Base-by-base conservation (phyloP, 2,113 vertebrate genomes). In the Suricata suricatta region DNA sequence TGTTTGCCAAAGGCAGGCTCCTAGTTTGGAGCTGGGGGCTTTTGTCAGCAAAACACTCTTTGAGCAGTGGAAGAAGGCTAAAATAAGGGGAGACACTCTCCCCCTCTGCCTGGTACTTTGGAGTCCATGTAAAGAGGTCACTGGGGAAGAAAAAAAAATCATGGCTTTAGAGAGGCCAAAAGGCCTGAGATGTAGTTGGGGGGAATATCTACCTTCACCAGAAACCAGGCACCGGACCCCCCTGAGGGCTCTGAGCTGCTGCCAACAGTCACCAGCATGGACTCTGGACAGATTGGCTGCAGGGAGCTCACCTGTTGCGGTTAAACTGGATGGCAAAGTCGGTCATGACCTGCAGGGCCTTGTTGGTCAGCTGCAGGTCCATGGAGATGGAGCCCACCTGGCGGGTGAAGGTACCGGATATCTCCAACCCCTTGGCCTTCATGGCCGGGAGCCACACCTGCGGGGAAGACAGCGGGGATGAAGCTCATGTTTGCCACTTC, bases 251-350 rank as follows among this genome's bases (percentile, higher is more conserved):
- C 38, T n/a, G 0, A 0, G 64, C 4, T 0, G 0, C 31, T 33
- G 25, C 72, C 71, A 14, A 57, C 8, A 31, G 87, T 41, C 52
- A 21, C 71, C 52, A 31, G 16, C 1, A 10, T 12, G 27, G 23
- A 44, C 23, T 66, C 54, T 16, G 0, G 0, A 16, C 3, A 5
- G 1, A 8, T 8, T 5, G 64, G 21, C 80, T 50, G 83, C 4
- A 2, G 33, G 71, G 23, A 16, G 4, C 97, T 97, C 97, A 99
- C 99, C 99, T 99, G 98, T 99, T 99, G 96, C 99, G 99, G 98
- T 99, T 99, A 97, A 99, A 99, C 98, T 99, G 99, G 98, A 99
- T 99, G 93, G 99, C 99, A 0, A 99, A 99, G 98, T 99, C 99
- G 0, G 99, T 99, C 99, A 99, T 99, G 98, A 99, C 99, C 95